Conservation (phyloP, 2,113 vertebrate genomes). For the Clarias magur region DNA sequence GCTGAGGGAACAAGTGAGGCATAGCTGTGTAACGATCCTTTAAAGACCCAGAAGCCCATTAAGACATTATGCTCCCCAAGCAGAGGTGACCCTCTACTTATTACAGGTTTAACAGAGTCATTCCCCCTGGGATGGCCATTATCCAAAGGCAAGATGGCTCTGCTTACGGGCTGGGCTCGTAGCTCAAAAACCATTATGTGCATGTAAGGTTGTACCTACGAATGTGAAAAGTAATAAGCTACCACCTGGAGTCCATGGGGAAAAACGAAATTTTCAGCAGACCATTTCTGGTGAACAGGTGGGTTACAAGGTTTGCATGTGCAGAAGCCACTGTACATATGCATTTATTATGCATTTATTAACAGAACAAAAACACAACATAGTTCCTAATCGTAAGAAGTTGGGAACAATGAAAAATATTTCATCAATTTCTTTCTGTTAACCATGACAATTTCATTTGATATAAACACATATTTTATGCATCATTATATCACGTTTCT, state of each 20-base stretch:
- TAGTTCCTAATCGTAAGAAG: background rate
- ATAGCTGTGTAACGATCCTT: constrained; percentile 52
- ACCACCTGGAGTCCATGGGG: constrained; percentile 17
- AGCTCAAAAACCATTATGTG: constrained; percentile 45
- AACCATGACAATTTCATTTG: background rate
- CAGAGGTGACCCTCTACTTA: constrained; percentile 52
- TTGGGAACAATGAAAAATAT: background rate
- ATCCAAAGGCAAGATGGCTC: constrained; percentile 47
- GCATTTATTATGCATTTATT: too few species aligned
- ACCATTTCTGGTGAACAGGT: background rate
- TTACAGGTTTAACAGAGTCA: constrained; percentile 53
- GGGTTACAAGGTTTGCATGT: background rate
- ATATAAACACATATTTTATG: background rate
- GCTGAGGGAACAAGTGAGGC: constrained; percentile 48
- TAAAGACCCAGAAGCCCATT: constrained; percentile 55
- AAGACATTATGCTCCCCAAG: constrained; percentile 45
- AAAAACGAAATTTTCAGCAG: background rate
- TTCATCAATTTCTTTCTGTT: background rate
- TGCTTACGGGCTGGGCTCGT: constrained; percentile 30
- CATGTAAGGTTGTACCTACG: constrained; percentile 35
- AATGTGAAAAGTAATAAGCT: constrained; percentile 33
- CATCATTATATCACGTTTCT: background rate
- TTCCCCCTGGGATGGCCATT: constrained; percentile 42
- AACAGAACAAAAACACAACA: background rate
- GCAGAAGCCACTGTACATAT: background rate